phyloP scores from a whole-genome alignment of 1,140 invertebrate genomes.

The Cydia pomonella region DNA sequence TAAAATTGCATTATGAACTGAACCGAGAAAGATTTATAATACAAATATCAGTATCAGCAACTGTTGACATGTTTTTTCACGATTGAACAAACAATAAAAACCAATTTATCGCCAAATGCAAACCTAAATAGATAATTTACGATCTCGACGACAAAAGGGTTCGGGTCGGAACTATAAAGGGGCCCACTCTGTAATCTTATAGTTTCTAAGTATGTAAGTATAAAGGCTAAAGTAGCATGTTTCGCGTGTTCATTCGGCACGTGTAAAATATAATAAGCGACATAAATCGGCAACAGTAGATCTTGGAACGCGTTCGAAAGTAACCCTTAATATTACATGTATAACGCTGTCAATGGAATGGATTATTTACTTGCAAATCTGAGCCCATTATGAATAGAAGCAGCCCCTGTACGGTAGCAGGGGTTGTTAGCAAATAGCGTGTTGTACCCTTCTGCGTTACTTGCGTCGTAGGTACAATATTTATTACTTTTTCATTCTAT shows the following conservation, averaged over 20 bases:
- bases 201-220: conserved; percentile 52
- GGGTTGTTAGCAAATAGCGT: conserved; percentile 67
- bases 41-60: conserved; percentile 42
- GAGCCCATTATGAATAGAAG: conserved; percentile 66
- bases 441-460: conserved; percentile 49
- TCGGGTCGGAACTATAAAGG: conserved; percentile 40
- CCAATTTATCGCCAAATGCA: conserved; percentile 73
- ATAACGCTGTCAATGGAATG: conserved; percentile 44
- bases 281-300: conserved; percentile 59
- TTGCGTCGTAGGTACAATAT: conserved; percentile 66
- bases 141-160: conserved; percentile 62
- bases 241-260: conserved; percentile 62
- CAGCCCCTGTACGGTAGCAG: conserved; percentile 54
- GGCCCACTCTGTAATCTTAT: conserved; percentile 42
- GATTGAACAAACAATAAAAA: conserved; percentile 55
- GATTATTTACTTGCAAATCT: conserved; percentile 51
- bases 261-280: conserved; percentile 71
- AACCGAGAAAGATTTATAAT: conserved; percentile 37
- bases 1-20: conserved; percentile 19
- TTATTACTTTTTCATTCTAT: conserved; percentile 57
- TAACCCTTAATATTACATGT: conserved; percentile 40
- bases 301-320: conserved; percentile 32
- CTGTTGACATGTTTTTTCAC: conserved; percentile 61
- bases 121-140: conserved; percentile 74
- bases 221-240: conserved; percentile 64